phyloP scores from a whole-genome alignment of 2,797 vertebrate species.

The Macrochelys suwanniensis region DNA sequence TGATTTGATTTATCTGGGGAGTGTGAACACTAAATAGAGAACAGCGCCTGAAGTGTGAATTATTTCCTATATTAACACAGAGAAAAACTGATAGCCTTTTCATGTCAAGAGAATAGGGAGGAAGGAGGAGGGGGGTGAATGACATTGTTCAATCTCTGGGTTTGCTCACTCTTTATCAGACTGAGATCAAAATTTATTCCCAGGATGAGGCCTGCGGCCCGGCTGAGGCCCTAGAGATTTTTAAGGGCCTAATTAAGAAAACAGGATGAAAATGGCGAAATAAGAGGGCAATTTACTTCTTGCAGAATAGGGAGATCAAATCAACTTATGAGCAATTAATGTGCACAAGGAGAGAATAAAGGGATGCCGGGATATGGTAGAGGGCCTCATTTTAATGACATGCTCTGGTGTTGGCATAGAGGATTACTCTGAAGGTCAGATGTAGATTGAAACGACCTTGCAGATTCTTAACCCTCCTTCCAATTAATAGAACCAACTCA shows the following conservation, averaged over 20 bases:
- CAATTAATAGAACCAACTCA: conserved; percentile 82
- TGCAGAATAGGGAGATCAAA: conserved; percentile 85
- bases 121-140: conserved; percentile 44
- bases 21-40: conserved; percentile 89
- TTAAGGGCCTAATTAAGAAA: conserved; percentile 85
- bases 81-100: conserved; percentile 86
- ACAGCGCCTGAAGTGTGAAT: conserved; percentile 85
- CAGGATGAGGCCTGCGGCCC: conserved; percentile 79
- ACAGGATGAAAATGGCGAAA: conserved; percentile 85
- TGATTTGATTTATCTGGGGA: conserved; percentile 84
- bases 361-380: conserved; percentile 71
- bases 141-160: conserved; percentile 80
- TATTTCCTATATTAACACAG: conserved; percentile 90
- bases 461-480: conserved; percentile 80
- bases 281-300: conserved; percentile 87
- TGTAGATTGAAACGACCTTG: conserved; percentile 84
- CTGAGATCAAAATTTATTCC: conserved; percentile 81
- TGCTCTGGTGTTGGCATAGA: conserved; percentile 75
- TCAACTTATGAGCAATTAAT: conserved; percentile 86
- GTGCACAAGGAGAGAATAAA: conserved; percentile 81
- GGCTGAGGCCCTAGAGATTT: conserved; percentile 78
- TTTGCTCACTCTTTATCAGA: conserved; percentile 80
- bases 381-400: conserved; percentile 78
- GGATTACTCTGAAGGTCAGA: conserved; percentile 87
- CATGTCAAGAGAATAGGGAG: conserved; percentile 81